A percentile compares a stretch with the other conserved stretches of the same genome.
These are phyloP conservation scores for Hartigia nigra DNA, from an alignment of 2,888 invertebrate species.

Conservation along the genomic window DNA sequence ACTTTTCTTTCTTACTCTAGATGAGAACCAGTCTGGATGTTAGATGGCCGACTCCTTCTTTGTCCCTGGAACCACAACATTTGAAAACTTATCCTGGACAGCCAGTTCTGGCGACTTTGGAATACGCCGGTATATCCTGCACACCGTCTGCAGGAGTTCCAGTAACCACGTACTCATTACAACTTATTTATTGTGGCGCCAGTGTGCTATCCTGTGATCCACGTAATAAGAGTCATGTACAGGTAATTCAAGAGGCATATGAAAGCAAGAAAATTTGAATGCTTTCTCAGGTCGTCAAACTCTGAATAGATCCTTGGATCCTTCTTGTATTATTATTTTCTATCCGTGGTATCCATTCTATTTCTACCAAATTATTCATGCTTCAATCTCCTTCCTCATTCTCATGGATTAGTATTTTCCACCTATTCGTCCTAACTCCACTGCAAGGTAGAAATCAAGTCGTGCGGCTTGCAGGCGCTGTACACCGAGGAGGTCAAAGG, in stretches of 20 bases:
- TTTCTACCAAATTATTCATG: background rate
- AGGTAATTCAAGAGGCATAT: slow-evolving; percentile 57
- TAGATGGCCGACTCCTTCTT: slow-evolving; percentile 81
- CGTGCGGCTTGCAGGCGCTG: slow-evolving; percentile 69
- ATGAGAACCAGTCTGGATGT: slow-evolving; percentile 74
- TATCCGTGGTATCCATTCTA: background rate
- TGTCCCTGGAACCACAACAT: slow-evolving; percentile 80
- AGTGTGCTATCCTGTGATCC: slow-evolving; percentile 79
- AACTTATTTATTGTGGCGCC: slow-evolving; percentile 83
- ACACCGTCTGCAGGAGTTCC: slow-evolving; percentile 64
- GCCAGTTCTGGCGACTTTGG: slow-evolving; percentile 78
- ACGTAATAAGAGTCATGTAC: slow-evolving; percentile 65
- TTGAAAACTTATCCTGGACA: slow-evolving; percentile 84
- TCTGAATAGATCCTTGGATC: background rate
- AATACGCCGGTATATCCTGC: slow-evolving; percentile 81
- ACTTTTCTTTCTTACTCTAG: slow-evolving; percentile 23
- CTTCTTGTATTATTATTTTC: slow-evolving; percentile 1
- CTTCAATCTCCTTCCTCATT: background rate
- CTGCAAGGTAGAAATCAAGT: background rate
- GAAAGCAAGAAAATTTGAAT: slow-evolving; percentile 67
- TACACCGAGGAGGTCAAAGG: slow-evolving; percentile 84
- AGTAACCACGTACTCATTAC: slow-evolving; percentile 72
- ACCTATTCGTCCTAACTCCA: background rate
- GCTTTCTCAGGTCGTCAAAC: background rate
- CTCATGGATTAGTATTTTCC: background rate